Evolutionary conservation across 2,888 invertebrate genomes (phyloP).

Genomic region (Branchipolynoe longqiensis): DNA sequence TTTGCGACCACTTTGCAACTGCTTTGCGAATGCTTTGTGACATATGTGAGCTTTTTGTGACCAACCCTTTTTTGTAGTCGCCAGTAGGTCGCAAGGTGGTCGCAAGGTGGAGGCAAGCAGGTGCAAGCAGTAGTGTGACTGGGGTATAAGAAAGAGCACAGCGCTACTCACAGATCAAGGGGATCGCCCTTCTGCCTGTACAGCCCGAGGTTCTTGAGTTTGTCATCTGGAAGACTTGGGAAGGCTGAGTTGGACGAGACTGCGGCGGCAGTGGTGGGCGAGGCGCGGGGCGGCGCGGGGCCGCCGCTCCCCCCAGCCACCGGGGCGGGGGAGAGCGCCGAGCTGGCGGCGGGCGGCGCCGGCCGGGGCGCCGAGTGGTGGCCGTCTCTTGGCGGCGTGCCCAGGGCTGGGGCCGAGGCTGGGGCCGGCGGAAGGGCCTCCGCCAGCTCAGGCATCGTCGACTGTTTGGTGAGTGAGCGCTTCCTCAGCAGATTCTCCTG

Average conservation of each 20-base stretch:
- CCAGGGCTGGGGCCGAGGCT: no score
- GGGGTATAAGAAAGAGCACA: not conserved
- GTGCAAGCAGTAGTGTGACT: no score
- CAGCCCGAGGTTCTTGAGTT: conserved; percentile 40
- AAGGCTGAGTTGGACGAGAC: conserved; percentile 34
- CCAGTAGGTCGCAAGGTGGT: no score
- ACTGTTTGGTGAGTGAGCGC: conserved; percentile 72
- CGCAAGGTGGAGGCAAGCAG: no score
- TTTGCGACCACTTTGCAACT: no score
- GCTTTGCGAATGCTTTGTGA: no score
- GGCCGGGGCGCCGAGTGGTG: no score
- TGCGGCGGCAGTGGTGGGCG: conserved; percentile 26
- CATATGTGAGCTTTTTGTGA: no score
- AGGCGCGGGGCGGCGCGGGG: not conserved
- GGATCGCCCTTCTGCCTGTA: conserved; percentile 43
- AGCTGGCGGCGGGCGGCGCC: conserved; percentile 3
- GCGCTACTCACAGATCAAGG: conserved; percentile 35
- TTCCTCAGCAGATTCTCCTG: conserved; percentile 77
- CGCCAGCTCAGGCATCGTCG: conserved; percentile 74
- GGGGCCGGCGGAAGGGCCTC: conserved; percentile 69
- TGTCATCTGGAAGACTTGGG: conserved; percentile 52
- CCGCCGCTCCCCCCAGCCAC: not conserved
- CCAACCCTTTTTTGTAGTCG: no score
- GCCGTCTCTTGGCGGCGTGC: no score
- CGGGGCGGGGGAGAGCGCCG: not conserved